These are phyloP conservation scores for Zygaena filipendulae DNA, from an alignment of 2,888 invertebrate genomes.

Conservation along the genomic window DNA sequence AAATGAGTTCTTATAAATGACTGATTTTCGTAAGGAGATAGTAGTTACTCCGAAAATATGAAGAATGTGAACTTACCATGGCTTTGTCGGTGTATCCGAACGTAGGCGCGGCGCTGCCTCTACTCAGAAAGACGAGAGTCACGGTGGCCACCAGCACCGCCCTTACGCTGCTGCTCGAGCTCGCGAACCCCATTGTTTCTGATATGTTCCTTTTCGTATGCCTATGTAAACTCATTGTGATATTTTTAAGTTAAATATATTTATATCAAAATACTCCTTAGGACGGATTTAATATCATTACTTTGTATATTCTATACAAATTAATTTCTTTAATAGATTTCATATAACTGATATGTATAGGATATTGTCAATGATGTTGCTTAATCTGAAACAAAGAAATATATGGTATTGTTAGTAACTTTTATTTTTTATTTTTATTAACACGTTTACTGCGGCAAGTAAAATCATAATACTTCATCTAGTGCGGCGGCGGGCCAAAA, in stretches of 20 bases:
- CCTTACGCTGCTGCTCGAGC: conserved; percentile 42
- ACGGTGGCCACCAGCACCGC: conserved; percentile 37
- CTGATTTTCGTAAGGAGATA: too few relatives aligned
- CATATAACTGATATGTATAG: conserved; percentile 29
- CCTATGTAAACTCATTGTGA: conserved; percentile 40
- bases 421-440: too few relatives aligned
- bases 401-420: too few relatives aligned
- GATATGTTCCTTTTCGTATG: conserved; percentile 26
- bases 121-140: conserved; percentile 38
- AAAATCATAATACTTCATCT: too few relatives aligned
- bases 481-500: too few relatives aligned
- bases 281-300: conserved; percentile 21
- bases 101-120: conserved; percentile 50
- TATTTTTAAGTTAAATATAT: conserved; percentile 35
- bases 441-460: too few relatives aligned
- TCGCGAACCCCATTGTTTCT: conserved; percentile 40
- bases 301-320: conserved; percentile 24
- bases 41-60: too few relatives aligned
- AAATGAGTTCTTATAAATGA: too few relatives aligned
- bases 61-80: conserved; percentile 63
- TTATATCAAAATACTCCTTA: conserved; percentile 27
- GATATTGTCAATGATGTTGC: conserved; percentile 18
- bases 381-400: conserved; percentile 48
- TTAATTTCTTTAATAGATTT: conserved; percentile 24
- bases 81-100: conserved; percentile 52